These are phyloP conservation scores for Geococcyx californianus DNA, from an alignment of 2,113 vertebrate species.

Conservation along the genomic window DNA sequence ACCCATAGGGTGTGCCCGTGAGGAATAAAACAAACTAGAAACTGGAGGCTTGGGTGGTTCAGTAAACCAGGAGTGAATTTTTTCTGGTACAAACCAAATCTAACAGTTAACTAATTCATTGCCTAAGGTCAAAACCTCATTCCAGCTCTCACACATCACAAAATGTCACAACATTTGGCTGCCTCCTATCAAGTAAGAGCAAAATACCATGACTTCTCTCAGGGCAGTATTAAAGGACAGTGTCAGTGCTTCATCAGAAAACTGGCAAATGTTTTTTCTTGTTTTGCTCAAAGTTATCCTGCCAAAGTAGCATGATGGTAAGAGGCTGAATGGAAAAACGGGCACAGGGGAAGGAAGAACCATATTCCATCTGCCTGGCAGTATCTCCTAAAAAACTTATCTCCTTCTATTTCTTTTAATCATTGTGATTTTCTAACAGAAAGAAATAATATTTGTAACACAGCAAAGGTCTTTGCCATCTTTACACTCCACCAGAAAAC, in stretches of 20 bases:
- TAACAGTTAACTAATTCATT: conserved; percentile 3
- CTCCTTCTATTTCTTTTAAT: not conserved
- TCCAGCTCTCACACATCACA: not conserved
- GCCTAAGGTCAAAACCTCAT: conserved; percentile 14
- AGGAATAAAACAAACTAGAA: not conserved
- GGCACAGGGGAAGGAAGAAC: not conserved
- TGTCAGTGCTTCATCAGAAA: not conserved
- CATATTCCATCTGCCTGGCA: not conserved
- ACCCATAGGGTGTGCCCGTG: not conserved
- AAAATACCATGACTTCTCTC: conserved; percentile 47
- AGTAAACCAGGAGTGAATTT: not conserved
- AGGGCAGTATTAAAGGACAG: conserved; percentile 34
- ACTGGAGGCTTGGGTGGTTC: not conserved
- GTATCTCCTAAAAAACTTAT: not conserved
- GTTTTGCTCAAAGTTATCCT: not conserved
- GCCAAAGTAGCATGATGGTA: not conserved
- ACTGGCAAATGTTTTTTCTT: not conserved
- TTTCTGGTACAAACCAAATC: not conserved
- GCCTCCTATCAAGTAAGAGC: not conserved
- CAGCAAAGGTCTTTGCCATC: not conserved
- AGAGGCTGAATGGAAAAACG: not conserved
- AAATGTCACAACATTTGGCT: conserved; percentile 37
- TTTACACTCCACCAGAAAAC: not conserved
- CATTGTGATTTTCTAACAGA: not conserved
- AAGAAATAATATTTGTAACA: not conserved